phyloP scores from a whole-genome alignment of 2,888 invertebrate genomes.

The Epinotia brunnichana region DNA sequence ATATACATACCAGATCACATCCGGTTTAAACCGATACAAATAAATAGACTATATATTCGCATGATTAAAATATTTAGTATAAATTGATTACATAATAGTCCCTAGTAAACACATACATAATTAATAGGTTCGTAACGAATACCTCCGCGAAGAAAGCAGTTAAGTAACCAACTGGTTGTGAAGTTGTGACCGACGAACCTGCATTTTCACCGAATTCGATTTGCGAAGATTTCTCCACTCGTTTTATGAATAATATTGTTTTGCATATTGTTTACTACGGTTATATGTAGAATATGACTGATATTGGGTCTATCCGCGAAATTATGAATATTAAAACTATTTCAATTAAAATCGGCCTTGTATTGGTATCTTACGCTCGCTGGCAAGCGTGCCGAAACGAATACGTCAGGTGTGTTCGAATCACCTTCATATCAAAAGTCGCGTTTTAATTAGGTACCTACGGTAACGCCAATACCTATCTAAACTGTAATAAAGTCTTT shows the following conservation, averaged over 20 bases:
- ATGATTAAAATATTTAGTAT: conserved; percentile 12
- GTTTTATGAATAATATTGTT: conserved; percentile 51
- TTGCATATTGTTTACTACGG: conserved; percentile 33
- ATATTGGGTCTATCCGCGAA: neutral
- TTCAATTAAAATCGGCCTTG: neutral
- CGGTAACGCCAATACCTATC: no score
- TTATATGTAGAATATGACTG: conserved; percentile 2
- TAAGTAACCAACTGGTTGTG: conserved; percentile 69
- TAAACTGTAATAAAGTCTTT: no score
- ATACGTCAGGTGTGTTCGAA: no score
- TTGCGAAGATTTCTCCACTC: conserved; percentile 56
- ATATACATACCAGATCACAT: neutral
- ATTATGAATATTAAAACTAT: neutral
- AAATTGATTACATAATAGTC: conserved; percentile 36
- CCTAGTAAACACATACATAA: conserved; percentile 29
- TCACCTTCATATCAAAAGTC: no score
- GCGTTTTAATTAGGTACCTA: no score
- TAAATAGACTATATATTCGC: neutral
- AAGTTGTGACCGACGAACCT: conserved; percentile 52
- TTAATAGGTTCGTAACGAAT: conserved; percentile 46
- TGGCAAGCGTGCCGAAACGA: no score
- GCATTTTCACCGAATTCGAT: conserved; percentile 53
- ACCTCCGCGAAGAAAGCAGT: conserved; percentile 51
- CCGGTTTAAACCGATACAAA: neutral
- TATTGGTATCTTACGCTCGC: no score